These are phyloP conservation scores for Agrilus planipennis DNA, from an alignment of 1,140 invertebrate species.

Conservation along the genomic window DNA sequence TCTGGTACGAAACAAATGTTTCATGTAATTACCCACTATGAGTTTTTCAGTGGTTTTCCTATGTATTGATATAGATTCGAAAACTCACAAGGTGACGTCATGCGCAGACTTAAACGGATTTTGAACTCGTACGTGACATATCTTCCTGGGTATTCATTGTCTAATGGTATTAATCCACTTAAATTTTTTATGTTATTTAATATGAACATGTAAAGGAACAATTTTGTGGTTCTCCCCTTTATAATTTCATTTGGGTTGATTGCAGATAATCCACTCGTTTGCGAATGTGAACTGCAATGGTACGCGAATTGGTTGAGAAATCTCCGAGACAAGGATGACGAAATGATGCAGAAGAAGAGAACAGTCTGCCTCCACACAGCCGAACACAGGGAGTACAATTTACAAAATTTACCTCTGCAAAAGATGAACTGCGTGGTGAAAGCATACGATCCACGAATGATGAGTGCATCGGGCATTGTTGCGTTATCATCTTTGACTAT, in stretches of 20 bases:
- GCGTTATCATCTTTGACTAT: constrained; percentile 6
- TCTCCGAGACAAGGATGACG: constrained; percentile 64
- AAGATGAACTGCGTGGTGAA: constrained; percentile 68
- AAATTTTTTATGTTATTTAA: no score
- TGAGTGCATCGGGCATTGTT: constrained; percentile 5
- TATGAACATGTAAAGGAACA: no score
- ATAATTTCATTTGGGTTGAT: constrained; percentile 17
- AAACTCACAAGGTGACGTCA: no score
- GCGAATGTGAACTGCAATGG: constrained; percentile 80
- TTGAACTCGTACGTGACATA: no score
- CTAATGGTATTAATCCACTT: no score
- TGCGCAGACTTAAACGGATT: no score
- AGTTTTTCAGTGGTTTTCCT: no score
- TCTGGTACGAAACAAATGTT: no score
- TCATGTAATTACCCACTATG: no score
- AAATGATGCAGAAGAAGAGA: constrained; percentile 74
- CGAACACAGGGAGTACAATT: constrained; percentile 67
- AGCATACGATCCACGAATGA: constrained; percentile 34
- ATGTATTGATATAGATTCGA: no score
- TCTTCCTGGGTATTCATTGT: no score
- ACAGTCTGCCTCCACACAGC: constrained; percentile 62
- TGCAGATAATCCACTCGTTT: constrained; percentile 77
- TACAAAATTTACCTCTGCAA: constrained; percentile 66
- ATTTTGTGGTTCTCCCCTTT: no score
- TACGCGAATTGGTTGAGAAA: constrained; percentile 67